These are phyloP conservation scores for Eunapius fragilis DNA, from an alignment of 37 sponge, comb jelly and placozoan genomes.

Conservation along the genomic window DNA sequence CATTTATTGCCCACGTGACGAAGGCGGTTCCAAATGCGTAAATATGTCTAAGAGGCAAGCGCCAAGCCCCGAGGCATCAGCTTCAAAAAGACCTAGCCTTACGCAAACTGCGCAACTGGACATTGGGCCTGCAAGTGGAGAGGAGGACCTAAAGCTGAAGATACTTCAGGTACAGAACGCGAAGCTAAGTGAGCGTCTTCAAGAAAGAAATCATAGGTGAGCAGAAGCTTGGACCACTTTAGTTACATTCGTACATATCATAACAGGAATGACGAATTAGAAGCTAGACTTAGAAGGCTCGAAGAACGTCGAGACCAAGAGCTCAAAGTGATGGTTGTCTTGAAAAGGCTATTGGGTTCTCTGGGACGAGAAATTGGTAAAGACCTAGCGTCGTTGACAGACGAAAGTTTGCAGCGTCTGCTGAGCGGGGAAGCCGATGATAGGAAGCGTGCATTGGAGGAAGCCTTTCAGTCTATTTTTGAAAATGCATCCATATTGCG, in stretches of 20 bases:
- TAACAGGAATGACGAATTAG: slow-evolving; percentile 12
- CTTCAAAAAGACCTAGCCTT: not conserved
- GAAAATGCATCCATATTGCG: not conserved
- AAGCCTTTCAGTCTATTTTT: not conserved
- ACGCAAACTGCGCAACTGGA: slow-evolving; percentile 6
- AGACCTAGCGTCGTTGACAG: not conserved
- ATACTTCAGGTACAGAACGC: slow-evolving; percentile 66
- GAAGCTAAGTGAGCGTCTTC: slow-evolving; percentile 60
- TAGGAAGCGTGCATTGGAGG: not conserved
- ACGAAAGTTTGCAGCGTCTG: not conserved
- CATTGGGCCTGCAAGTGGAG: slow-evolving; percentile 57
- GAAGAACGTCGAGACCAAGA: slow-evolving; percentile 18
- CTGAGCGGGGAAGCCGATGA: not conserved
- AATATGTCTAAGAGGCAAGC: not conserved
- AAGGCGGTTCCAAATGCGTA: not conserved
- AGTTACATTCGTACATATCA: not conserved
- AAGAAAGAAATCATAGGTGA: slow-evolving; percentile 45
- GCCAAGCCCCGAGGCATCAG: not conserved
- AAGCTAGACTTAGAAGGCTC: slow-evolving; percentile 17
- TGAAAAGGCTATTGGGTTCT: slow-evolving; percentile 19
- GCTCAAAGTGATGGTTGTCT: slow-evolving; percentile 1
- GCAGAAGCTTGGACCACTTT: not conserved
- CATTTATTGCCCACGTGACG: not conserved
- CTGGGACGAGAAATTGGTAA: not conserved
- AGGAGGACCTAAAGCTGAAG: slow-evolving; percentile 76